Evolutionary conservation across 2,113 vertebrate genomes (phyloP).

Genomic region (Guaruba guarouba): DNA sequence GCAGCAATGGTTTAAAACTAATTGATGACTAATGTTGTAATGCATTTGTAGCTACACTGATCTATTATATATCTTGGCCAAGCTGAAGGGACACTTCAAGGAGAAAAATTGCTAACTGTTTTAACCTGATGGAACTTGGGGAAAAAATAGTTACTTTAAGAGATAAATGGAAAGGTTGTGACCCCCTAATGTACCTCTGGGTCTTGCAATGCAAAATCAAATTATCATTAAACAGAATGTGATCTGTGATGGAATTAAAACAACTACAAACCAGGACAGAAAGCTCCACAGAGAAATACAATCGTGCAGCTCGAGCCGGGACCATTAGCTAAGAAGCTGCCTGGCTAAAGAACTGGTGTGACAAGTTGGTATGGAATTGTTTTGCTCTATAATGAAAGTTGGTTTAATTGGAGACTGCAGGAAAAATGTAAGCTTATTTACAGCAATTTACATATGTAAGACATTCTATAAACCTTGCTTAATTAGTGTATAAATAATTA

Average conservation of each 20-base stretch:
- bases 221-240: slow-evolving; percentile 76
- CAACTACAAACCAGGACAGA: slow-evolving; percentile 39
- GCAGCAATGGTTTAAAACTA: slow-evolving; percentile 76
- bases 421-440: slow-evolving; percentile 38
- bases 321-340: not conserved
- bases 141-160: slow-evolving; percentile 77
- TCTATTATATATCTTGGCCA: slow-evolving; percentile 77
- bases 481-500: slow-evolving; percentile 53
- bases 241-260: slow-evolving; percentile 45
- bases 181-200: slow-evolving; percentile 76
- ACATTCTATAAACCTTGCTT: slow-evolving; percentile 7
- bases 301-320: not conserved
- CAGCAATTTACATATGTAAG: slow-evolving; percentile 40
- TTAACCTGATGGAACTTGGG: slow-evolving; percentile 77
- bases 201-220: slow-evolving; percentile 77
- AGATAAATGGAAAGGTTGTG: slow-evolving; percentile 73
- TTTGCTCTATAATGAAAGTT: slow-evolving; percentile 25
- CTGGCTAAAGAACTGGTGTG: slow-evolving; percentile 19
- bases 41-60: slow-evolving; percentile 79
- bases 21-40: slow-evolving; percentile 84
- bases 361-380: slow-evolving; percentile 27
- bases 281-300: slow-evolving; percentile 16
- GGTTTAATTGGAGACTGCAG: slow-evolving; percentile 32
- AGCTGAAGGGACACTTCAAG: slow-evolving; percentile 77
- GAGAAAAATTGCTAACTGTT: slow-evolving; percentile 82